phyloP scores from a whole-genome alignment of 2,113 vertebrate genomes.

The Corvus cornix region DNA sequence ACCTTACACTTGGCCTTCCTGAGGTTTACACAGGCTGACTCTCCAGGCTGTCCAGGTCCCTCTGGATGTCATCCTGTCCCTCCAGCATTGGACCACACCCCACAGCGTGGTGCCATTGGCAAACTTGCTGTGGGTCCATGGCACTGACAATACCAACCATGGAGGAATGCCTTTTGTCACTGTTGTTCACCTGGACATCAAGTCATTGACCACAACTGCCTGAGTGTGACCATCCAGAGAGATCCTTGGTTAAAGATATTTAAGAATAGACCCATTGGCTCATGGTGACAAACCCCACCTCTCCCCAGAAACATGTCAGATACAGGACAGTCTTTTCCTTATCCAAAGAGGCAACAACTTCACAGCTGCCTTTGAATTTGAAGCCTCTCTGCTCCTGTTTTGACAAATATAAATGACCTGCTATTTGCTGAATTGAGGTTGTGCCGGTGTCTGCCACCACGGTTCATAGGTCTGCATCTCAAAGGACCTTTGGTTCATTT shows the following conservation, averaged over 20 bases:
- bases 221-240: not conserved
- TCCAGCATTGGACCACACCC: rapidly evolving
- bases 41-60: not conserved
- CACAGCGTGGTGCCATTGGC: not conserved
- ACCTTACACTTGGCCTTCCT: not conserved
- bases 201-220: not conserved
- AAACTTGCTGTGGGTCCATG: not conserved
- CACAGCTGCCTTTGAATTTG: not conserved
- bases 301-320: not conserved
- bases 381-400: not conserved
- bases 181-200: not conserved
- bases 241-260: not conserved
- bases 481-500: slow-evolving; percentile 46
- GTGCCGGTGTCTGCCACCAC: not conserved
- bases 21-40: not conserved
- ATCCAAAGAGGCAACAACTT: not conserved
- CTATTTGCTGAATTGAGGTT: not conserved
- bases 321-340: not conserved
- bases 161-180: rapidly evolving
- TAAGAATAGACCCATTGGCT: not conserved
- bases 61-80: not conserved
- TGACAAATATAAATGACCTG: slow-evolving; percentile 11
- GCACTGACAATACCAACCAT: not conserved
- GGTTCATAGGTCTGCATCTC: slow-evolving; percentile 24
- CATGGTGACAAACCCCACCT: not conserved